A percentile compares a stretch with the other conserved stretches of the same genome.
These are phyloP conservation scores for Coreoperca whiteheadi DNA, from an alignment of 2,113 vertebrate species.

Conservation along the genomic window DNA sequence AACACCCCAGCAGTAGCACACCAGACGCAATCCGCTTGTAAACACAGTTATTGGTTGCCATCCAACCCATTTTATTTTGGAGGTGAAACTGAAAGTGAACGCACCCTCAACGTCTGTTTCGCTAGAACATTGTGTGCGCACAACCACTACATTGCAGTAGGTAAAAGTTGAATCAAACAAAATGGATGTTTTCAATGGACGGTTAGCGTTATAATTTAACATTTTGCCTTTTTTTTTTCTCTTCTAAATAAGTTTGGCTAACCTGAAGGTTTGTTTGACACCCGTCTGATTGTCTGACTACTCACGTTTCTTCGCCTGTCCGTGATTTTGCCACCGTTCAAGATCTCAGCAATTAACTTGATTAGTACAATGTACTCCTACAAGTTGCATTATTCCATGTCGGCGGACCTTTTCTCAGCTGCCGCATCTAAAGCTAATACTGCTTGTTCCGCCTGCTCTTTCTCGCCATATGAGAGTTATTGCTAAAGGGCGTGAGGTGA, in stretches of 20 bases:
- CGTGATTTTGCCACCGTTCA: neutral
- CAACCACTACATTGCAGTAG: neutral
- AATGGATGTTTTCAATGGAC: too few species aligned
- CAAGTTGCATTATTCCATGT: neutral
- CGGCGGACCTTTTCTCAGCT: neutral
- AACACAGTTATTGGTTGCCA: neutral
- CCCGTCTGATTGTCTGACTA: neutral
- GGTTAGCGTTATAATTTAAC: too few species aligned
- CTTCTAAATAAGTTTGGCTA: too few species aligned
- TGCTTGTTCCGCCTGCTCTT: neutral
- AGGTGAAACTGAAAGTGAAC: neutral
- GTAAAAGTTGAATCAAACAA: neutral
- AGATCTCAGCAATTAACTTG: neutral
- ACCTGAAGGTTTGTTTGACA: too few species aligned
- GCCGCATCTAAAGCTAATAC: neutral
- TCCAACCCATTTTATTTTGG: neutral
- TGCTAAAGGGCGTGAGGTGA: conserved; percentile 43
- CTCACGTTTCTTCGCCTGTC: too few species aligned
- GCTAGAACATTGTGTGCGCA: neutral
- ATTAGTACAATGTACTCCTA: neutral
- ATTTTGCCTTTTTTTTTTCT: too few species aligned
- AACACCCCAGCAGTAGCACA: neutral
- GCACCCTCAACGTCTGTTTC: neutral
- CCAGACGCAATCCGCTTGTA: neutral
- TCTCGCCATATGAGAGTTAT: neutral